A percentile compares a stretch with the other conserved stretches of the same genome.
These are phyloP conservation scores for Rhopalosiphum maidis DNA, from an alignment of 1,140 invertebrate species.

Conservation along the genomic window DNA sequence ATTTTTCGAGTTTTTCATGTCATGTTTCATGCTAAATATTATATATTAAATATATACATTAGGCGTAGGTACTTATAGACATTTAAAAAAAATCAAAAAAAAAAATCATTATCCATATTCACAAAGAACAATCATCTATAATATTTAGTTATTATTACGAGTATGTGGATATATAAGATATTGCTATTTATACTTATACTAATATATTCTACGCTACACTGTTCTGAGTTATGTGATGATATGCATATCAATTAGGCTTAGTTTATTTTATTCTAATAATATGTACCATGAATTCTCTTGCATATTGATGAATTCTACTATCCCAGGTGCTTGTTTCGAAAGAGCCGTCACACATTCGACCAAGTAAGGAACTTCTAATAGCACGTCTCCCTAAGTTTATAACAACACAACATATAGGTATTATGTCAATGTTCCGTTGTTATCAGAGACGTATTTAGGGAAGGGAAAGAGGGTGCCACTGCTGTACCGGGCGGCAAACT, in stretches of 20 bases:
- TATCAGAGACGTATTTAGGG: neutral
- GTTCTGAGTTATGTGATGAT: too few species aligned
- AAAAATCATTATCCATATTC: neutral
- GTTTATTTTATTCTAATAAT: neutral
- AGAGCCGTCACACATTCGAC: slow-evolving; percentile 41
- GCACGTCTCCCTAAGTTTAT: slow-evolving; percentile 46
- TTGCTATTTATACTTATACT: neutral
- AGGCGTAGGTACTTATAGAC: neutral
- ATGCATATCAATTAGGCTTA: neutral
- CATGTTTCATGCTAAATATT: slow-evolving; percentile 44
- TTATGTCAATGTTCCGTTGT: neutral
- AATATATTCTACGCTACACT: neutral
- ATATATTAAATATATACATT: neutral
- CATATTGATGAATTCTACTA: slow-evolving; percentile 30
- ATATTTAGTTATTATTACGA: neutral
- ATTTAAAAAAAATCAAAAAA: neutral
- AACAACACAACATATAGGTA: neutral
- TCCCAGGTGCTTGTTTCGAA: neutral
- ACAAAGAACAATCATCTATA: neutral
- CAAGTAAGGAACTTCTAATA: slow-evolving; percentile 44
- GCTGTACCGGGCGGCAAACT: too few species aligned
- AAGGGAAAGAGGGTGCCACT: neutral
- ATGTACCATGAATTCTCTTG: neutral
- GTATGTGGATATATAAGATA: neutral
- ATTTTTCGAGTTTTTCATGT: slow-evolving; percentile 40